Conservation (phyloP, 2,113 vertebrate genomes). For the Amphiprion percula region DNA sequence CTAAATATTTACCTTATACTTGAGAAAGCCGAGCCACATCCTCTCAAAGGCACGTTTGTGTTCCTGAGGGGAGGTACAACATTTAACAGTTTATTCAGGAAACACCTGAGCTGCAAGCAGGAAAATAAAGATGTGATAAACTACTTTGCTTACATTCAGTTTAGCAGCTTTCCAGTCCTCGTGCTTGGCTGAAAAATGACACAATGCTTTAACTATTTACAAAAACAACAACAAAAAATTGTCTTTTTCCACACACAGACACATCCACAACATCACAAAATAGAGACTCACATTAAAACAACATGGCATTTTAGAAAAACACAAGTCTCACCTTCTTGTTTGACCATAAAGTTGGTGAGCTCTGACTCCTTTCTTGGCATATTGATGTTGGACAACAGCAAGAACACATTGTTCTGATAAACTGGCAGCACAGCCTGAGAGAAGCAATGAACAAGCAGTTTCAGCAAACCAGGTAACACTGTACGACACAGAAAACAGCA, state of each 20-base stretch:
- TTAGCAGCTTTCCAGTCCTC: conserved; percentile 90
- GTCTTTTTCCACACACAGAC: not conserved
- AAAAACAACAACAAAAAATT: not conserved
- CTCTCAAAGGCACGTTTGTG: conserved; percentile 90
- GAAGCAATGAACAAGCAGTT: not conserved
- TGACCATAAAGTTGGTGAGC: conserved; percentile 87
- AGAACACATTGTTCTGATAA: conserved; percentile 90
- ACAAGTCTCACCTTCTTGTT: conserved; percentile 84
- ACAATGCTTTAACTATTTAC: no score
- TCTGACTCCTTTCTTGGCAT: conserved; percentile 85
- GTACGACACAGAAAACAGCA: not conserved
- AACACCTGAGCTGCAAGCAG: not conserved
- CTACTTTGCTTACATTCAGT: conserved; percentile 84
- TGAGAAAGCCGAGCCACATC: conserved; percentile 95
- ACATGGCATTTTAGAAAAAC: not conserved
- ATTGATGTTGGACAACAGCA: conserved; percentile 88
- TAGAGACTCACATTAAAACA: not conserved
- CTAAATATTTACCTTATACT: conserved; percentile 87
- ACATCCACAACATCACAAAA: not conserved
- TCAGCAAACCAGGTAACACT: not conserved
- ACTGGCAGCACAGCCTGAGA: conserved; percentile 73
- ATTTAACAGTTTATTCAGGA: not conserved
- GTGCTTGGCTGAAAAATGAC: conserved; percentile 79
- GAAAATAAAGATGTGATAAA: not conserved
- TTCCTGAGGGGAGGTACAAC: conserved; percentile 82